Base-by-base conservation (phyloP, 2,113 vertebrate species). In the Narcine bancroftii region DNA sequence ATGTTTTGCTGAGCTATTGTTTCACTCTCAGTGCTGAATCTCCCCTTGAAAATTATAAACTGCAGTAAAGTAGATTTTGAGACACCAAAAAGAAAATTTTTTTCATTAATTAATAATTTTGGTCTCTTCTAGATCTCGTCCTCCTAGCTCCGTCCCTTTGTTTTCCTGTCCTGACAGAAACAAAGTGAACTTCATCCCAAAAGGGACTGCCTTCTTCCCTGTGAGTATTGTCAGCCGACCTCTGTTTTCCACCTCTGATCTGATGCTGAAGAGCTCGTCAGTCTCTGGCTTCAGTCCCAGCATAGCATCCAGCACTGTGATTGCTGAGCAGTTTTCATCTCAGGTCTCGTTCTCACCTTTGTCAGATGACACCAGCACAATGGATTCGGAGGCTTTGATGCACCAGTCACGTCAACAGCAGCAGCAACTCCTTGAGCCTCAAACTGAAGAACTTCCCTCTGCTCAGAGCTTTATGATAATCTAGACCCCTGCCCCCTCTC, bases 101-200 rank as follows among this genome's bases (percentile, higher is more conserved):
- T 63, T 69, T 66, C 7, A 47, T 21, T 45, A 63, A 69, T 93
- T 6, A 45, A 53, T 95, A 92, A 94, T 92, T 75, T 89, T 94
- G 91, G 7, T 93, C 92, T 94, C 93, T 94, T 92, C 93, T 95
- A 99, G 98, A 96, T 97, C 98, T 94, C 97, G 97, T 93, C 97
- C 97, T 94, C 96, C 98, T 93, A 92, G 97, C 93, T 96, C 97
- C 81, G 95, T 95, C 94, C 98, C 98, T 92, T 98, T 99, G 94
- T 98, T 99, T 96, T 99, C 99, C 96, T 99, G 98, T 94, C 98
- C 98, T 71, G 98, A 99, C 97, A 99, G 99, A 96, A 99, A 99
- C 97, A 99, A 99, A 95, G 98, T 99, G 95, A 99, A 99, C 96
- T 99, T 99, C 97, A 99, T 98, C 95, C 96, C 98, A 3, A 99